Percentiles rank a stretch among this genome's conserved stretches.
These are phyloP conservation scores for Zaprionus tsacasi DNA, from an alignment of 1,140 invertebrate species.

Conservation along the genomic window DNA sequence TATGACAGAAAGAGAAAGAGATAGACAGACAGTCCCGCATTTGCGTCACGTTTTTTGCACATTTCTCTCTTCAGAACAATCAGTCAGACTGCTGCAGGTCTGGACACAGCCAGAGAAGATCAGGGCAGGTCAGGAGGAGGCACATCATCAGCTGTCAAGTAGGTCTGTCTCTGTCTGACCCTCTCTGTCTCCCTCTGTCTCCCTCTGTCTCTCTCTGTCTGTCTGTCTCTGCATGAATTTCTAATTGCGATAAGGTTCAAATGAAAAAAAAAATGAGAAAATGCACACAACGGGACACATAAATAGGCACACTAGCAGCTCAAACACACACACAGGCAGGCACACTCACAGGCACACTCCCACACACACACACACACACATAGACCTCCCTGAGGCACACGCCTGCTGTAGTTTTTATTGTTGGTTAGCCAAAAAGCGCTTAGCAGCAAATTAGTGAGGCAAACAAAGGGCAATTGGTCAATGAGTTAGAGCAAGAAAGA, in stretches of 20 bases:
- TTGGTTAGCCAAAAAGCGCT: constrained; percentile 38
- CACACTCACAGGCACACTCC: background rate
- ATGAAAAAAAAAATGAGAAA: constrained; percentile 64
- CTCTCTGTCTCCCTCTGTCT: constrained; percentile 33
- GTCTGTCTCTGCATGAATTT: constrained; percentile 62
- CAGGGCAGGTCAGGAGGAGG: background rate
- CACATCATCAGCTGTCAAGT: constrained; percentile 52
- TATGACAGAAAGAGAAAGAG: background rate
- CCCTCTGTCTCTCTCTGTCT: constrained; percentile 24
- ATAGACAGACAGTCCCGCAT: constrained; percentile 27
- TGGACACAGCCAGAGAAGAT: background rate
- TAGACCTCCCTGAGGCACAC: background rate
- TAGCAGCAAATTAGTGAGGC: constrained; percentile 44
- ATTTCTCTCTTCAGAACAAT: constrained; percentile 35
- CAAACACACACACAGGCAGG: background rate
- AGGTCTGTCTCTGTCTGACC: constrained; percentile 24
- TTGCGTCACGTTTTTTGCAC: constrained; percentile 68
- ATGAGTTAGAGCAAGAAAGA: background rate
- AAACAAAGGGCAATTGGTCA: constrained; percentile 27
- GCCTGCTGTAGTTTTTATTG: constrained; percentile 8
- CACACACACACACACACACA: background rate
- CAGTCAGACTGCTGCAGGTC: constrained; percentile 15
- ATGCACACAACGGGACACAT: constrained; percentile 7
- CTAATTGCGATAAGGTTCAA: constrained; percentile 74
- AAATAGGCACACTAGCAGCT: background rate